These are phyloP conservation scores for Paracyclopina nana DNA, from an alignment of 1,140 invertebrate genomes.

Conservation along the genomic window DNA sequence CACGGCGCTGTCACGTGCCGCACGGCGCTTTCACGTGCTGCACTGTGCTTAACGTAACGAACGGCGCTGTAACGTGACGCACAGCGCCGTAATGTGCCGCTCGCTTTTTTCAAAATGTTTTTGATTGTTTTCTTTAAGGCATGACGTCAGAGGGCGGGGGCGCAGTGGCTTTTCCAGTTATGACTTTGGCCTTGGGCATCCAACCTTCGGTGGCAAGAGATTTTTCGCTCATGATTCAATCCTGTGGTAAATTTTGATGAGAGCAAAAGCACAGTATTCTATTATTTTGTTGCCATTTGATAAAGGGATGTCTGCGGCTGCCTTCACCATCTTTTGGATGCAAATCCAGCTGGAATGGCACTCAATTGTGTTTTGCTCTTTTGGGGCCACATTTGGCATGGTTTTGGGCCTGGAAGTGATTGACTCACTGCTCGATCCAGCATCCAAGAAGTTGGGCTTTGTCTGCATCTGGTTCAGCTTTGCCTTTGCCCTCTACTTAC, in stretches of 20 bases:
- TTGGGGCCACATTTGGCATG: slow-evolving; percentile 10
- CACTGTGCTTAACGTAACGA: too few species aligned
- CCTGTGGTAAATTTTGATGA: not conserved
- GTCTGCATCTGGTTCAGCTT: slow-evolving; percentile 17
- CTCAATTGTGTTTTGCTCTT: slow-evolving; percentile 11
- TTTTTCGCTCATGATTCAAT: slow-evolving; percentile 17
- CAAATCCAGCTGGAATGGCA: slow-evolving; percentile 13
- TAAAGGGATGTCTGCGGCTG: slow-evolving; percentile 13
- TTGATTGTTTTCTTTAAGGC: not conserved
- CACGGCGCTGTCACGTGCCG: too few species aligned
- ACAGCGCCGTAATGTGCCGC: not conserved
- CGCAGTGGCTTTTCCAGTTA: slow-evolving; percentile 16
- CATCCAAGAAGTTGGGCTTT: slow-evolving; percentile 13
- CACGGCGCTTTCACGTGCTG: too few species aligned
- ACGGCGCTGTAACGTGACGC: too few species aligned
- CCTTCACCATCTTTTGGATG: slow-evolving; percentile 16
- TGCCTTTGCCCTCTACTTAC: slow-evolving; percentile 13
- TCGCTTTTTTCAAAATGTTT: not conserved
- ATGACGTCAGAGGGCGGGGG: slow-evolving; percentile 16
- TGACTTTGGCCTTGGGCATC: slow-evolving; percentile 11
- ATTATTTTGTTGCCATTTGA: not conserved
- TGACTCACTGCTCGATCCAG: not conserved
- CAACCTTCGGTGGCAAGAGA: slow-evolving; percentile 10
- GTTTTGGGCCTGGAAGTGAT: not conserved
- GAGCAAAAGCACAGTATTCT: not conserved